A percentile compares a stretch with the other conserved stretches of the same genome.
Evolutionary conservation across 2,113 vertebrate species (phyloP).

Genomic region (Atractosteus spatula): DNA sequence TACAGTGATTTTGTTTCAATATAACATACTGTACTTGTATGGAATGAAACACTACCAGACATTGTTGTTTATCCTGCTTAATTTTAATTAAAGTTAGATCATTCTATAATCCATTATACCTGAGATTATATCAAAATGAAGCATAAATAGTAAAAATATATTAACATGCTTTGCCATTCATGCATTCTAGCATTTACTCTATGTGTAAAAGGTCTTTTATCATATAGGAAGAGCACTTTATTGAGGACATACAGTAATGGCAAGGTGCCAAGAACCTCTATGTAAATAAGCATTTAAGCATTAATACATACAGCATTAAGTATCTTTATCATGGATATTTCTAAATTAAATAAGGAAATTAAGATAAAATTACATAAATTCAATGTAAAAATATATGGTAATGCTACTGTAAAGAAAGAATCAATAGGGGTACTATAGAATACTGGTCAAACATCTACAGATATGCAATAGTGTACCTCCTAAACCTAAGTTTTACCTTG

Average conservation of each 20-base stretch:
- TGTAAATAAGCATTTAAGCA: conserved; percentile 32
- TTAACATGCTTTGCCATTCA: conserved; percentile 34
- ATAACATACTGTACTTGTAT: no score
- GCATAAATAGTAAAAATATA: conserved; percentile 13
- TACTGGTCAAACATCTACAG: no score
- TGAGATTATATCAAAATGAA: not conserved
- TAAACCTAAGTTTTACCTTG: no score
- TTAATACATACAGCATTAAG: conserved; percentile 22
- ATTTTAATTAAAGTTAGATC: not conserved
- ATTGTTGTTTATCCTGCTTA: not conserved
- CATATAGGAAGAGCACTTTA: conserved; percentile 38
- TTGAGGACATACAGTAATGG: not conserved
- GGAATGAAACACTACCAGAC: no score
- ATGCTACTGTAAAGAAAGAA: no score
- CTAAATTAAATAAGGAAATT: no score
- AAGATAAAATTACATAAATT: no score
- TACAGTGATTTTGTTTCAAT: no score
- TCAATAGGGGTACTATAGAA: no score
- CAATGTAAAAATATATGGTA: no score
- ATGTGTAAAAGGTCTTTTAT: conserved; percentile 28
- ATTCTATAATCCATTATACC: not conserved
- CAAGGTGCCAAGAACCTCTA: conserved; percentile 34
- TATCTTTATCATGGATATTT: no score
- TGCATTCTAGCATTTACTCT: conserved; percentile 44
- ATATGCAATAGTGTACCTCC: no score